Conservation (phyloP, 2,888 invertebrate genomes). For the Polyommatus icarus region DNA sequence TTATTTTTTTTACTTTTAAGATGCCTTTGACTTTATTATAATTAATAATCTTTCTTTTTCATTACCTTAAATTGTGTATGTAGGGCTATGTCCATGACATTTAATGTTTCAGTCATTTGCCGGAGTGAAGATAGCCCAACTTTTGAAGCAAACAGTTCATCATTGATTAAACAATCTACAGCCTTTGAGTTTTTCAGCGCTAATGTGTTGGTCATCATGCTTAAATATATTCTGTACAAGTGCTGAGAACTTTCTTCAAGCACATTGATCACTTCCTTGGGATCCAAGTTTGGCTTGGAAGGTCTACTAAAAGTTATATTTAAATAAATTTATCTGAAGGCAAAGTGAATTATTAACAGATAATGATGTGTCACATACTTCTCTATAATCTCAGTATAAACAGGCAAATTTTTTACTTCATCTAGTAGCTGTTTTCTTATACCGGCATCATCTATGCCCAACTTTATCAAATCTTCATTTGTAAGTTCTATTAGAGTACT, state of each 20-base stretch:
- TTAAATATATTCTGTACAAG: constrained; percentile 66
- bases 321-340: not conserved
- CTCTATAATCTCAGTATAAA: constrained; percentile 55
- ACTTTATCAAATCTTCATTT: constrained; percentile 66
- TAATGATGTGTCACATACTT: constrained; percentile 34
- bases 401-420: constrained; percentile 65
- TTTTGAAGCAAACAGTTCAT: constrained; percentile 70
- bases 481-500: constrained; percentile 64
- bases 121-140: constrained; percentile 61
- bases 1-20: not conserved
- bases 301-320: constrained; percentile 32
- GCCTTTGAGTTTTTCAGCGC: constrained; percentile 63
- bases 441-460: constrained; percentile 63
- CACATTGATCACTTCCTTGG: constrained; percentile 62
- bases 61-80: constrained; percentile 66
- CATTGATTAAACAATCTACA: constrained; percentile 59
- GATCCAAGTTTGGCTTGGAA: constrained; percentile 47
- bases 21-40: not conserved
- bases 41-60: not conserved
- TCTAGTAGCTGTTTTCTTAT: constrained; percentile 60
- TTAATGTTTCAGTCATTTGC: constrained; percentile 63
- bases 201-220: constrained; percentile 63
- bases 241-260: constrained; percentile 69
- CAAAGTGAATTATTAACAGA: not conserved
- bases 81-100: constrained; percentile 66